Base-by-base conservation (phyloP, 2,888 invertebrate genomes). In the Perizoma flavofasciatum region DNA sequence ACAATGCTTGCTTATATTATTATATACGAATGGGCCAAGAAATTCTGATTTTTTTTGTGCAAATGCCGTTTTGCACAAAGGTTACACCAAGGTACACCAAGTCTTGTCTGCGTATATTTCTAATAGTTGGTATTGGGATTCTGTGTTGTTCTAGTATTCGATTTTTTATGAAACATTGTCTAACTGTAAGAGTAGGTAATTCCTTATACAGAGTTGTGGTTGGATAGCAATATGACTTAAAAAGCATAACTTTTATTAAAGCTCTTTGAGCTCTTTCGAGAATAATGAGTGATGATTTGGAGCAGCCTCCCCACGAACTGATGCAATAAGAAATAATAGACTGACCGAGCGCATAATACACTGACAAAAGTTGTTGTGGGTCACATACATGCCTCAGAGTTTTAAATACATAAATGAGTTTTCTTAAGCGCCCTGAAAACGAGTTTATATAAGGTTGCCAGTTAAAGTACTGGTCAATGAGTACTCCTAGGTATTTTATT, bases 391-490 rank as follows among this genome's bases (percentile, higher is more conserved):
- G 37, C 22, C 52, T 33, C 1, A 57, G 37, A 9, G 47, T 48
- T 35, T 57, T 57, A 47, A 57, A 57, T 0, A 57, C 41, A 43
- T 41, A 57, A n/a, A 57, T 51, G 5, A 57, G 46, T 48, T 55
- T 55, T 6, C 59, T 46, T 8, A 51, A 37, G 7, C 51, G 37
- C 4, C 46, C 37, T 5, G 50, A 45, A 0, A 55, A 32, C 4
- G 39, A 8, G 0, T 50, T 45, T 33, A 59, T 53, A 32, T 59
- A 46, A 0, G 44, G 8, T 46, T 49, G 3, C 22, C 22, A 2
- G 22, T 22, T 22, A 22, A 22, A 3, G 22, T 22, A 22, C 22
- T 22, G 22, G 22, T 59, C 59, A 6, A 59, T 9, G 3, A 11
- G 39, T 22, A 59, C 46, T 6, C 59, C 58, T 10, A 59, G 11